Evolutionary conservation across 2,888 invertebrate genomes (phyloP).

Genomic region (Orthosia incerta): DNA sequence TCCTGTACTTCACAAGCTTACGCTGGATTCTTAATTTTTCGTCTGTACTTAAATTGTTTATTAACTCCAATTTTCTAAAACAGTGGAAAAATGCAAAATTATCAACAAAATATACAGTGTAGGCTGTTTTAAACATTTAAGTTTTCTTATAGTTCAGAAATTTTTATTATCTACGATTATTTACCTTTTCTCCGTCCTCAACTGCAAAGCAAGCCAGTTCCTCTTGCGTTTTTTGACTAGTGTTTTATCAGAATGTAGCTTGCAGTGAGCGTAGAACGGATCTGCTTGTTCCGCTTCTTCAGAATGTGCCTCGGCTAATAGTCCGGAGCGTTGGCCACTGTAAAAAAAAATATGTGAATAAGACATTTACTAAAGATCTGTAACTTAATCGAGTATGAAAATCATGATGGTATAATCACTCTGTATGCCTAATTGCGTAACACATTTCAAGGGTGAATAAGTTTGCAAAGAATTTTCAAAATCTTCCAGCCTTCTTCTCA

Average conservation of each 20-base stretch:
- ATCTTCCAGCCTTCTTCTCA: no score
- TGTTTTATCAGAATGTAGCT: constrained; percentile 98
- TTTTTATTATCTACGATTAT: not conserved
- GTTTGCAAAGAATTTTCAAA: no score
- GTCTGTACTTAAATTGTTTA: constrained; percentile 92
- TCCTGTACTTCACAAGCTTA: constrained; percentile 95
- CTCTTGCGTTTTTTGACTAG: constrained; percentile 95
- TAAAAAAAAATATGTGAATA: not conserved
- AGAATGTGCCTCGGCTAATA: constrained; percentile 97
- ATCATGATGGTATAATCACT: no score
- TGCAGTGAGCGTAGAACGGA: constrained; percentile 99
- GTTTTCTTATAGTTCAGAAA: not conserved
- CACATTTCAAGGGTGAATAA: no score
- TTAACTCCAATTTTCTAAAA: constrained; percentile 90
- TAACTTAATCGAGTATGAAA: no score
- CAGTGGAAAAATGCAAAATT: not conserved
- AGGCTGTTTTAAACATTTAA: not conserved
- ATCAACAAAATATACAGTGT: not conserved
- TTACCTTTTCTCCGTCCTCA: constrained; percentile 93
- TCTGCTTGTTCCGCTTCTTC: constrained; percentile 98
- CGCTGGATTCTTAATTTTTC: constrained; percentile 94
- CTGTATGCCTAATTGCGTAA: no score
- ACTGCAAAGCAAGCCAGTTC: constrained; percentile 96
- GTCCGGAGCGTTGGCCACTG: constrained; percentile 98
- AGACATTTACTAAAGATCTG: not conserved